Evolutionary conservation across 2,113 vertebrate genomes (phyloP), one percentile per base, ranked within the genome.

Genomic region (Aphyosemion australe): DNA sequence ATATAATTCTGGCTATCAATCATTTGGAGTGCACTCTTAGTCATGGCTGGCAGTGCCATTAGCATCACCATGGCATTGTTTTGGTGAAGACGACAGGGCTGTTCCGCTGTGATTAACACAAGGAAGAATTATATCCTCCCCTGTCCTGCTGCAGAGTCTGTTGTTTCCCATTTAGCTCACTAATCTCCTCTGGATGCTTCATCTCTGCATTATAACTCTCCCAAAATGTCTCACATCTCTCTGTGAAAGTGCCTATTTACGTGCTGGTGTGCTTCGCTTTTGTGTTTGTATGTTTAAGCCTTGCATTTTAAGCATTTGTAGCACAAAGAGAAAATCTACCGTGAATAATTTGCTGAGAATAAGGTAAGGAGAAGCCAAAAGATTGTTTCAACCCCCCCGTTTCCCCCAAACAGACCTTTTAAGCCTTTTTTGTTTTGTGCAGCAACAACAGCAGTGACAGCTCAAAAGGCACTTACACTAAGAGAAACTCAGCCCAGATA

Each of bases 1-100:
- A 90, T 86, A 73, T 90, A 90, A 91, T 90, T 90, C 90, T 74
- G 80, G 67, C 88, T 81, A 92, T 93, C 90, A 92, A 92, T 93
- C 91, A 91, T 70, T 73, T 46, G 61, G 64, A 82, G 72, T 74
- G 43, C 80, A 74, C 86, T 86, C 80, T 80, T 88, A 80, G 87
- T 85, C 88, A 78, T 84, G 85, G 84, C 63, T 92, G 90, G 91
- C 92, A 91, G 84, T 88, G 77, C 87, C 89, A 92, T 92, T 92
- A 92, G 79, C 87, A 90, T 91, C 84, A 83, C 72, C 60, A 64
- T 86, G 84, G 87, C 83, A 91, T 86, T 86, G 88, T 90, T 48
- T 88, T 90, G 87, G 80, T 76, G 80, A 85, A 86, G 83, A 88
- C 79, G 85, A 82, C 84, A 69, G 76, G 76, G 77, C 79, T 83